Conservation (phyloP, 1,140 invertebrate genomes). For the Oncopodura yosiiana region DNA sequence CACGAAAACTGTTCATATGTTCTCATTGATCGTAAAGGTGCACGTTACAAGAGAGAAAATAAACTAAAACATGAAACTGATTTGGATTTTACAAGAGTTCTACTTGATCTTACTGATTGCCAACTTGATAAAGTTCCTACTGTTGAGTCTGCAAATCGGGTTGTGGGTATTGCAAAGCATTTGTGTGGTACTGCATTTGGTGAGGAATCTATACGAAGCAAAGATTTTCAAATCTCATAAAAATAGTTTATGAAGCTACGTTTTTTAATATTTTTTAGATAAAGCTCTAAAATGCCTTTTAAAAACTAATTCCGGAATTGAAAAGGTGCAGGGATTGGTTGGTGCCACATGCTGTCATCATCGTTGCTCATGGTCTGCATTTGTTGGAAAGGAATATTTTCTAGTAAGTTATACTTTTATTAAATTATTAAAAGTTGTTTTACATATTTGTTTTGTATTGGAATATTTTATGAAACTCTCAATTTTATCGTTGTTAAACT, state of each 20-base stretch:
- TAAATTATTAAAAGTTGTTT: background rate
- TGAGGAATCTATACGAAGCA: conserved; percentile 37
- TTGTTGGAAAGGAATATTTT: conserved; percentile 56
- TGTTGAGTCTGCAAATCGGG: conserved; percentile 41
- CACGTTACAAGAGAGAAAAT: conserved; percentile 71
- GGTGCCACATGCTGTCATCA: conserved; percentile 84
- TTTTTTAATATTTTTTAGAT: conserved; percentile 44
- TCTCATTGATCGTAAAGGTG: conserved; percentile 62
- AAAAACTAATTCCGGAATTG: conserved; percentile 36
- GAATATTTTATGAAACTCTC: too few relatives aligned
- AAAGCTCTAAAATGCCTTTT: conserved; percentile 57
- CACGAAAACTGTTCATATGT: conserved; percentile 48
- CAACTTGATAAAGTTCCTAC: conserved; percentile 49
- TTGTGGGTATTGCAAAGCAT: conserved; percentile 73
- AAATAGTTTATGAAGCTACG: too few relatives aligned
- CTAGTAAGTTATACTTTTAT: conserved; percentile 38
- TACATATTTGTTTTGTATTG: too few relatives aligned
- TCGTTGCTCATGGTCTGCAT: conserved; percentile 58
- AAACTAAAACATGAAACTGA: conserved; percentile 49
- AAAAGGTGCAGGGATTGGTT: conserved; percentile 50
- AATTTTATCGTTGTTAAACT: too few relatives aligned
- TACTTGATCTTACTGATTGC: conserved; percentile 64
- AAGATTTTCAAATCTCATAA: conserved; percentile 3
- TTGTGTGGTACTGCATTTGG: conserved; percentile 74
- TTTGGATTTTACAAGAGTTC: conserved; percentile 49